phyloP scores from a whole-genome alignment of 2,888 invertebrate genomes.

The Megaustenia siamemsis region DNA sequence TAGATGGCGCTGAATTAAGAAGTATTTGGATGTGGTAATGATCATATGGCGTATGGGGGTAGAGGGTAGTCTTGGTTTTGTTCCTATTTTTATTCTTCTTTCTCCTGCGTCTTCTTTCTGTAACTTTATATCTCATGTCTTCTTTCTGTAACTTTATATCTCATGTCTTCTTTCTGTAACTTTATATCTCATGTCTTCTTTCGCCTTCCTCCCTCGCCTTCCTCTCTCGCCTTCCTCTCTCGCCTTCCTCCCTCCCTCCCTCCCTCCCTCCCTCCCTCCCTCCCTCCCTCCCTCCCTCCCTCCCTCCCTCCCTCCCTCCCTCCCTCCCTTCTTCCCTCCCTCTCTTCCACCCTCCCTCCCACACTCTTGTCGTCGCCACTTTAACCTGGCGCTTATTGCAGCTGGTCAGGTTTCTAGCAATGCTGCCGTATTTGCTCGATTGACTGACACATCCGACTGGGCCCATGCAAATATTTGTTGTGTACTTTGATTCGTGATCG shows the following conservation, averaged over 20 bases:
- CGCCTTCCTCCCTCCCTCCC: too few species aligned
- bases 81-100: not conserved
- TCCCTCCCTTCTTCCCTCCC: not conserved
- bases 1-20: too few species aligned
- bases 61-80: not conserved
- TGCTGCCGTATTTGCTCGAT: too few species aligned
- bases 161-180: not conserved
- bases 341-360: not conserved
- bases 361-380: not conserved
- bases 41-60: too few species aligned
- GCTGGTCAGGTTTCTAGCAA: too few species aligned
- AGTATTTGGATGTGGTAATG: too few species aligned
- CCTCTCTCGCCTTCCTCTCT: not conserved
- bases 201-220: not conserved
- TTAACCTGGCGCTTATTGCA: not conserved
- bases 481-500: too few species aligned
- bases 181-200: not conserved
- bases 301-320: not conserved
- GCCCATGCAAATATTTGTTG: too few species aligned
- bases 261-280: not conserved
- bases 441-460: too few species aligned
- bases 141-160: not conserved
- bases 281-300: not conserved
- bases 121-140: too few species aligned
- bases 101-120: not conserved